Conservation (phyloP, 1,140 invertebrate genomes). For the Ectropis grisescens region DNA sequence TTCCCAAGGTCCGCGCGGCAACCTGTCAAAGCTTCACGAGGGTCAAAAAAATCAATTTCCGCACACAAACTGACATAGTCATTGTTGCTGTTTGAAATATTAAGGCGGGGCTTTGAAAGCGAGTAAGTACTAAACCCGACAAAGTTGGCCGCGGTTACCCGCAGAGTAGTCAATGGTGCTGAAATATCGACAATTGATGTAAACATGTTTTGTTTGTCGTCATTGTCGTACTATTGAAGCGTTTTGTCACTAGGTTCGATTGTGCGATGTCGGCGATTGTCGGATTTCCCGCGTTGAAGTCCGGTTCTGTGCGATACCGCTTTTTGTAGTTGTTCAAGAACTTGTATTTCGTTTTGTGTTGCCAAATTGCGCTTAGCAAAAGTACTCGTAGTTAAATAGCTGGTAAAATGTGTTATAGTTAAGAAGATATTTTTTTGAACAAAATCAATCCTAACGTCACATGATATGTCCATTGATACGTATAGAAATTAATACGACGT, state of each 20-base stretch:
- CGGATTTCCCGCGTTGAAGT: constrained; percentile 3
- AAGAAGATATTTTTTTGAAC: too few species aligned
- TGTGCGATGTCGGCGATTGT: constrained; percentile 19
- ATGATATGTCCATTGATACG: too few species aligned
- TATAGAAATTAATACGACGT: too few species aligned
- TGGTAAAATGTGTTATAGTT: too few species aligned
- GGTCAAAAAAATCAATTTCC: constrained; percentile 64
- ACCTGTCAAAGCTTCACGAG: constrained; percentile 57
- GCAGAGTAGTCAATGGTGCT: constrained; percentile 47
- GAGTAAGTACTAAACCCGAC: constrained; percentile 32
- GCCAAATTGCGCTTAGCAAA: too few species aligned
- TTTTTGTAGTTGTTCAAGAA: too few species aligned
- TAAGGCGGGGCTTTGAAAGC: constrained; percentile 30
- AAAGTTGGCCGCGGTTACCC: constrained; percentile 33
- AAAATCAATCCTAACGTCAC: too few species aligned
- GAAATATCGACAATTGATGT: constrained; percentile 50
- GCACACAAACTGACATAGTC: constrained; percentile 58
- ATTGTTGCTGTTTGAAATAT: constrained; percentile 61
- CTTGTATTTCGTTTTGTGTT: too few species aligned
- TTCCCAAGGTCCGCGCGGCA: constrained; percentile 21
- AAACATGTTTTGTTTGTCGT: constrained; percentile 54
- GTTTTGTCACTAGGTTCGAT: constrained; percentile 35
- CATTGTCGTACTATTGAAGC: constrained; percentile 37
- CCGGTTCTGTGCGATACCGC: too few species aligned
- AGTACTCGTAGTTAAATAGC: too few species aligned